Conservation (phyloP, 2,888 invertebrate species). For the Ophonus ardosiacus region DNA sequence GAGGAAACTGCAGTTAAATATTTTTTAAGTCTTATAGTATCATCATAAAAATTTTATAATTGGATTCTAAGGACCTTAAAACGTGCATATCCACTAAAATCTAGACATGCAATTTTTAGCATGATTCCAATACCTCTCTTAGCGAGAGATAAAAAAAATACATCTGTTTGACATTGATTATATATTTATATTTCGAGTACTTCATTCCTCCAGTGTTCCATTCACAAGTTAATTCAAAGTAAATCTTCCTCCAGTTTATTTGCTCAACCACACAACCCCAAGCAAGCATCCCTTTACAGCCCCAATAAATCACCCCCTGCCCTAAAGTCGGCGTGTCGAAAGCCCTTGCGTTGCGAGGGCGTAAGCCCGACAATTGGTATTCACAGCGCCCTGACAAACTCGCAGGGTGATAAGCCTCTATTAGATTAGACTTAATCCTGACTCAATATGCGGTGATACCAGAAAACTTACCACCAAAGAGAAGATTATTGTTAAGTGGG, state of each 20-base stretch:
- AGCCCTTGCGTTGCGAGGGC: conserved; percentile 62
- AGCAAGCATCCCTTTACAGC: not conserved
- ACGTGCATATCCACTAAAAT: too few relatives aligned
- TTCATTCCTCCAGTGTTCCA: too few relatives aligned
- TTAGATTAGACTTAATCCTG: conserved; percentile 73
- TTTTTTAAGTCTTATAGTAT: too few relatives aligned
- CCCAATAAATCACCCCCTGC: conserved; percentile 14
- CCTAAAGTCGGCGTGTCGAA: conserved; percentile 29
- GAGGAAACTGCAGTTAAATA: too few relatives aligned
- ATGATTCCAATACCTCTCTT: too few relatives aligned
- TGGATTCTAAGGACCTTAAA: too few relatives aligned
- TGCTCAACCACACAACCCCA: not conserved
- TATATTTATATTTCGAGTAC: too few relatives aligned
- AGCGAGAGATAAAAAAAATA: too few relatives aligned
- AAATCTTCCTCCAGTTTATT: not conserved
- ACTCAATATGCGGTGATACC: conserved; percentile 69
- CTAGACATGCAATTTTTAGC: too few relatives aligned
- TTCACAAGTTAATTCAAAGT: not conserved
- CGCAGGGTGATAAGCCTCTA: conserved; percentile 70
- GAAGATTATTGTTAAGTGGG: not conserved
- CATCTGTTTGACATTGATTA: too few relatives aligned
- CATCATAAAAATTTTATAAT: too few relatives aligned
- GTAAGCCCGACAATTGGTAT: conserved; percentile 73
- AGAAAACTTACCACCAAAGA: not conserved
- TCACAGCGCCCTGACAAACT: conserved; percentile 66